These are phyloP conservation scores for Grammomys dolichurus DNA, from an alignment of 2,113 vertebrate species.

Conservation along the genomic window DNA sequence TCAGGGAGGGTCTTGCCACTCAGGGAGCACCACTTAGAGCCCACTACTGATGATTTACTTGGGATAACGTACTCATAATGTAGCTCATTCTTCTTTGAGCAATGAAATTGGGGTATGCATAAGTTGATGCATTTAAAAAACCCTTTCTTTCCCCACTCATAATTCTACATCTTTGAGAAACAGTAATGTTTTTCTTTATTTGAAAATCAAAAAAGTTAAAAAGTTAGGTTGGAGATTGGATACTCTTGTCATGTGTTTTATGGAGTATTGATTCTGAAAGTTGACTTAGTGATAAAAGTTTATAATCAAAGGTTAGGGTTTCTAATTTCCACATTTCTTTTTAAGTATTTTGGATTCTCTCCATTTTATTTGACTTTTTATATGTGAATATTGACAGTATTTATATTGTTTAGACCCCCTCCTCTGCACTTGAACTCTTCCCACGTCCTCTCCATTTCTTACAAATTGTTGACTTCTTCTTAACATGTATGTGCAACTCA, in stretches of 20 bases:
- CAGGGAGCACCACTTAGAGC: neutral
- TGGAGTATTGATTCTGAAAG: neutral
- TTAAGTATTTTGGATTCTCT: neutral
- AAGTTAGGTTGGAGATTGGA: neutral
- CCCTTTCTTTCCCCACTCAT: neutral
- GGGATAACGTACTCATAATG: too few species aligned
- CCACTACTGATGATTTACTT: neutral
- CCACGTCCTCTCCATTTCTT: neutral
- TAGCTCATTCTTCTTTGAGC: neutral
- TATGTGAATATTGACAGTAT: neutral
- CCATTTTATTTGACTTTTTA: neutral
- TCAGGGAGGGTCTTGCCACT: neutral
- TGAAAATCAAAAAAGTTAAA: constrained; percentile 39
- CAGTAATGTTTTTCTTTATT: constrained; percentile 30
- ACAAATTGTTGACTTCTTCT: neutral
- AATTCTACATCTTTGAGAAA: neutral
- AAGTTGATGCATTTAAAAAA: neutral
- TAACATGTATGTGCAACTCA: neutral
- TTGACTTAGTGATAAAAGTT: neutral
- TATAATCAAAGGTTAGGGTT: neutral
- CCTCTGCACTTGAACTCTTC: neutral
- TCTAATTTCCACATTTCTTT: neutral
- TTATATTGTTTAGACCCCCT: neutral
- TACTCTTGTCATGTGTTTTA: neutral
- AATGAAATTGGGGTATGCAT: neutral